These are phyloP conservation scores for Paradoxurus hermaphroditus DNA, from an alignment of 2,113 vertebrate genomes.

Conservation along the genomic window DNA sequence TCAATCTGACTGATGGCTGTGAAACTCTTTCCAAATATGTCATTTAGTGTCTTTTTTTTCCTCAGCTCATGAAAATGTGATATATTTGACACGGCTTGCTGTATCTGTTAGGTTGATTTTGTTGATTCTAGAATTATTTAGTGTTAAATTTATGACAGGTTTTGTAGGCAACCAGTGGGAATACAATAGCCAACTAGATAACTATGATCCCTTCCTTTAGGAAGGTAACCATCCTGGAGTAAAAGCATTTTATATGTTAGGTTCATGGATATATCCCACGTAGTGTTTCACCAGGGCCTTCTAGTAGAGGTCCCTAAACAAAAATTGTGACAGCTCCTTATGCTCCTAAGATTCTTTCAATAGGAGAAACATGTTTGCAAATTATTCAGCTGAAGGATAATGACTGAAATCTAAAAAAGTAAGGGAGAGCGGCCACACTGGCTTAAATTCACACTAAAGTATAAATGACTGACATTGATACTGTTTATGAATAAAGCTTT, in stretches of 20 bases:
- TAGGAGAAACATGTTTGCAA: background rate
- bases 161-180: background rate
- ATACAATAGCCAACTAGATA: background rate
- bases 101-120: background rate
- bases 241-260: background rate
- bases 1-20: background rate
- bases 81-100: background rate
- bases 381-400: background rate
- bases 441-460: slow-evolving; percentile 12
- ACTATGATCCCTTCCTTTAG: background rate
- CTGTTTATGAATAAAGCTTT: background rate
- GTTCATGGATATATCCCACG: background rate
- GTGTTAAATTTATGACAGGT: background rate
- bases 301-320: background rate
- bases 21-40: background rate
- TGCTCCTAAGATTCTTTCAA: background rate
- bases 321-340: background rate
- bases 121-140: background rate
- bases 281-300: background rate
- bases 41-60: background rate
- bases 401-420: background rate
- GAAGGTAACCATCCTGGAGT: background rate
- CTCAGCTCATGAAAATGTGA: background rate
- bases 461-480: background rate
- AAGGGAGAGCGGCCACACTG: background rate